These are phyloP conservation scores for Aegithalos caudatus DNA, from an alignment of 2,113 vertebrate genomes.

Conservation along the genomic window DNA sequence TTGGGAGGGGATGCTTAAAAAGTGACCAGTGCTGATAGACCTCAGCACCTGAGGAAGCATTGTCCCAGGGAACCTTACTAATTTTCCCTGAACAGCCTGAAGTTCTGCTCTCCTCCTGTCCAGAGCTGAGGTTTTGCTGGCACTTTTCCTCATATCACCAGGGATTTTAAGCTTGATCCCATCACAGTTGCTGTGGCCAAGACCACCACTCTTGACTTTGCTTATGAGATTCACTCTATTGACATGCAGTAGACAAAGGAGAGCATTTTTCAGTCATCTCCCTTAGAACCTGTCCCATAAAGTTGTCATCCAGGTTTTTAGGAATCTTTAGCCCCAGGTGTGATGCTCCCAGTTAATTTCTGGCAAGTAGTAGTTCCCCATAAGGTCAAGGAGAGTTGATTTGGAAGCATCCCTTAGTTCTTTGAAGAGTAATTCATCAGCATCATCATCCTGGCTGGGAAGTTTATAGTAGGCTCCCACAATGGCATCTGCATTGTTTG, in stretches of 20 bases:
- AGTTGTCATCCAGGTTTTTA: neutral
- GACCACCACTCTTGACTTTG: fast-evolving
- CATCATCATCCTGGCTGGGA: neutral
- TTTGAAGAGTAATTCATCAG: neutral
- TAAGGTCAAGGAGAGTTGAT: neutral
- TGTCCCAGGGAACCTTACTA: neutral
- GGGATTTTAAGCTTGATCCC: neutral
- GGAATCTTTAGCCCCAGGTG: neutral
- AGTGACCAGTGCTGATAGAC: neutral
- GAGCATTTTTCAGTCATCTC: neutral
- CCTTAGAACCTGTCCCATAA: neutral
- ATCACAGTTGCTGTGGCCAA: neutral
- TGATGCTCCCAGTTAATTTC: neutral
- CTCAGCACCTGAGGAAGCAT: neutral
- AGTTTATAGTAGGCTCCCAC: neutral
- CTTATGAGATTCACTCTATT: neutral
- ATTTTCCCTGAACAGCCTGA: neutral
- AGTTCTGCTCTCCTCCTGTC: neutral
- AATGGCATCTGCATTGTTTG: neutral
- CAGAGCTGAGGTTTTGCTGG: neutral
- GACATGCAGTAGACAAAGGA: neutral
- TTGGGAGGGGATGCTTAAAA: neutral
- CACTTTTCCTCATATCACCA: neutral
- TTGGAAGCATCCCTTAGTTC: neutral
- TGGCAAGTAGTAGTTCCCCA: neutral